Conservation (phyloP, 2,797 vertebrate species). For the Iguana delicatissima region DNA sequence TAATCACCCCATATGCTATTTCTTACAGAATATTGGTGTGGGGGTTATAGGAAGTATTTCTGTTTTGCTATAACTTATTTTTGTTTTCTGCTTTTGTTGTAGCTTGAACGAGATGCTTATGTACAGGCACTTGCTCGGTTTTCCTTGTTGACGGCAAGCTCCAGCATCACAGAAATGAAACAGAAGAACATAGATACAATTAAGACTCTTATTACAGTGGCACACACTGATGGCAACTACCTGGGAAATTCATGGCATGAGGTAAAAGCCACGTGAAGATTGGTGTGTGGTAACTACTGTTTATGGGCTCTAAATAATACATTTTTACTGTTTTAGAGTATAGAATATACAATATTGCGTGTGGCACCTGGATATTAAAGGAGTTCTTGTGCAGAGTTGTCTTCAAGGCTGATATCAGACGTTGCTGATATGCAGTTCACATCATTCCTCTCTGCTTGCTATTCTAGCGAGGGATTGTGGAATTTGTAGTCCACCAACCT, state of each 20-base stretch:
- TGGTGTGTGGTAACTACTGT: background rate
- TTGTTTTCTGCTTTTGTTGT: slow-evolving; percentile 26
- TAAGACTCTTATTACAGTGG: slow-evolving; percentile 98
- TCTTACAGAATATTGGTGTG: background rate
- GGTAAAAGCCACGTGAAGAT: slow-evolving; percentile 76
- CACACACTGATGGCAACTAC: slow-evolving; percentile 98
- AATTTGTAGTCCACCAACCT: too few relatives aligned
- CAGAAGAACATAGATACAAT: slow-evolving; percentile 99
- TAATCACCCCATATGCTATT: background rate
- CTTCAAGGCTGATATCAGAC: too few relatives aligned
- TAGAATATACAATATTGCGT: background rate
- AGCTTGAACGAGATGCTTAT: slow-evolving; percentile 97
- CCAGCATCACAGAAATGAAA: slow-evolving; percentile 99
- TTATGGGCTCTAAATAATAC: background rate
- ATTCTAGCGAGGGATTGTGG: too few relatives aligned
- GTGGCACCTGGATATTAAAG: background rate
- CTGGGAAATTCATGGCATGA: slow-evolving; percentile 98
- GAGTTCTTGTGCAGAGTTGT: background rate
- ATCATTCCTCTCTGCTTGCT: too few relatives aligned
- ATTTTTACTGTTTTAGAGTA: background rate
- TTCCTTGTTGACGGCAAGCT: slow-evolving; percentile 95
- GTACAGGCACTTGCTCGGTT: slow-evolving; percentile 97
- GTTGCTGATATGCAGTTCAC: too few relatives aligned
- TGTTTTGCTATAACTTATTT: slow-evolving; percentile 16
- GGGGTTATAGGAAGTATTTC: background rate